Evolutionary conservation across 2,113 vertebrate genomes (phyloP).

Genomic region (Sinocyclocheilus anophthalmus): DNA sequence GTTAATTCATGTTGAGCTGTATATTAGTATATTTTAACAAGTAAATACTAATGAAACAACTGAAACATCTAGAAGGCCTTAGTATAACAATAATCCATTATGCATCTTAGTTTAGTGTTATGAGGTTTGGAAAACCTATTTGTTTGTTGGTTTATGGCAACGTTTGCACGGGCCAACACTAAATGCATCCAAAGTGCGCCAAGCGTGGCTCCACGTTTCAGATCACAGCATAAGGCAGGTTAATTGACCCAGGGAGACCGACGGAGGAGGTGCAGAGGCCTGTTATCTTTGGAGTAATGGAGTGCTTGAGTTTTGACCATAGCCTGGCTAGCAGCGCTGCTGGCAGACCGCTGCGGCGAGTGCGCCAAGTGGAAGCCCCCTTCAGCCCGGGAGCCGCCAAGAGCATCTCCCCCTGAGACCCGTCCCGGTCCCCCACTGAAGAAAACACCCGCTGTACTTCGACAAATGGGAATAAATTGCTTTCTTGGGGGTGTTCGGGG

Average conservation of each 20-base stretch:
- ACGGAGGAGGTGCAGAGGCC: neutral
- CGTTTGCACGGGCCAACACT: neutral
- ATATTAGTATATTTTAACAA: too few relatives aligned
- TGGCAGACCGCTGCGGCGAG: neutral
- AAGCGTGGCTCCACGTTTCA: neutral
- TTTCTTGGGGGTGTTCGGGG: neutral
- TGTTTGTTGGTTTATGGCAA: neutral
- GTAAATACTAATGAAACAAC: neutral
- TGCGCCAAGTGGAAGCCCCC: neutral
- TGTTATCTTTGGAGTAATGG: constrained; percentile 35
- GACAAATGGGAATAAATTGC: neutral
- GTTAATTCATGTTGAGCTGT: neutral
- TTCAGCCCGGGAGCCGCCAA: neutral
- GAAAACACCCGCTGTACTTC: neutral
- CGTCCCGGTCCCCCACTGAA: neutral
- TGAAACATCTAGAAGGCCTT: neutral
- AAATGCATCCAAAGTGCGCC: neutral
- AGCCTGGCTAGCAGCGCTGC: constrained; percentile 22
- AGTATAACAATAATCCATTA: neutral
- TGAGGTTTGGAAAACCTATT: neutral
- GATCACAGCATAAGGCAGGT: constrained; percentile 20
- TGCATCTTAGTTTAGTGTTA: too few relatives aligned
- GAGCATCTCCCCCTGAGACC: neutral
- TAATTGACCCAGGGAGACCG: constrained; percentile 9
- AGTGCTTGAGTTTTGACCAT: constrained; percentile 39